Evolutionary conservation across 2,797 vertebrate genomes (phyloP).

Genomic region (Lagodon rhomboides): DNA sequence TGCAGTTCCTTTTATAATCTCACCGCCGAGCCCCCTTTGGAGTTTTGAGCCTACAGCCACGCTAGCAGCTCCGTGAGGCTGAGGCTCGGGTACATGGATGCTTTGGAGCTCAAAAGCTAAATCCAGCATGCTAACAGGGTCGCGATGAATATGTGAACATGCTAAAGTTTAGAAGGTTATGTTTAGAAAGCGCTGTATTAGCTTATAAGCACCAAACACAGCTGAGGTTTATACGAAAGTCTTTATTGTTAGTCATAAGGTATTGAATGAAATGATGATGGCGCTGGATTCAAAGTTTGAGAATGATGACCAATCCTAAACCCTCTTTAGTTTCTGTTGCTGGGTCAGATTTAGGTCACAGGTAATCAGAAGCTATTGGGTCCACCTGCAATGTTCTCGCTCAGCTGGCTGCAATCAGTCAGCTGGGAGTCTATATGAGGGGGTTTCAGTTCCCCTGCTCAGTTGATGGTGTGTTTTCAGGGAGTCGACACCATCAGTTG

Average conservation of each 20-base stretch:
- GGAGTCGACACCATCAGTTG: too few relatives aligned
- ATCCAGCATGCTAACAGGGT: not conserved
- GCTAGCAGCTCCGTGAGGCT: not conserved
- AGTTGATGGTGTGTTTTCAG: too few relatives aligned
- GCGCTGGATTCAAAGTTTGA: not conserved
- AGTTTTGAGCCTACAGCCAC: not conserved
- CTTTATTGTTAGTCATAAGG: not conserved
- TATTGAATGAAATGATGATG: not conserved
- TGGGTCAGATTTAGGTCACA: too few relatives aligned
- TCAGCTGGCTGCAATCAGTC: too few relatives aligned
- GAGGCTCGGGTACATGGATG: not conserved
- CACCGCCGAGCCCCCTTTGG: slow-evolving; percentile 7
- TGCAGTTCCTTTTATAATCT: slow-evolving; percentile 4
- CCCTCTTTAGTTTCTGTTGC: too few relatives aligned
- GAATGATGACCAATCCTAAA: too few relatives aligned
- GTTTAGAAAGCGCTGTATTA: not conserved
- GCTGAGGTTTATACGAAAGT: not conserved
- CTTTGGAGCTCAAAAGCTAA: not conserved
- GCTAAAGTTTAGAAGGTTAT: not conserved
- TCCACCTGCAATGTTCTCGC: too few relatives aligned
- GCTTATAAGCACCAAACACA: not conserved
- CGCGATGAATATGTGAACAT: not conserved
- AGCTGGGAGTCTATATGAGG: too few relatives aligned
- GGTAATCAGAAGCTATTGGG: too few relatives aligned
- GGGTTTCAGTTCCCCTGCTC: too few relatives aligned